phyloP scores from a whole-genome alignment of 2,113 vertebrate genomes.

The Centropus bengalensis region DNA sequence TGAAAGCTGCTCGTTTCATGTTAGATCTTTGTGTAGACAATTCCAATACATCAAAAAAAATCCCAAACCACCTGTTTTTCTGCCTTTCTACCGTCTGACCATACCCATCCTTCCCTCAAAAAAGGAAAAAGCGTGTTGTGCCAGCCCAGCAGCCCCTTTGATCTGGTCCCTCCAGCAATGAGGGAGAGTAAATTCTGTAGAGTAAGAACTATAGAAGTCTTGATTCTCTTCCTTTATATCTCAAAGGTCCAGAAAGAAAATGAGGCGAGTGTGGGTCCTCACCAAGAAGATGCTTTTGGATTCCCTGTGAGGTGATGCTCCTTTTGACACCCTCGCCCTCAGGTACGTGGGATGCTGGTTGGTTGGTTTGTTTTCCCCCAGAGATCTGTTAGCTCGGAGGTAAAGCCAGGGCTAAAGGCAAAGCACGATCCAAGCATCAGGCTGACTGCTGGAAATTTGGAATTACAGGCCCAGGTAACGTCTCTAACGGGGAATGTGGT shows the following conservation, averaged over 20 bases:
- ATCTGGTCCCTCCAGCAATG: neutral
- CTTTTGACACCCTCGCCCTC: neutral
- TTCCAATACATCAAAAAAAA: neutral
- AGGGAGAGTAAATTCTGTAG: neutral
- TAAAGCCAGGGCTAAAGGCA: neutral
- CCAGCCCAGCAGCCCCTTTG: neutral
- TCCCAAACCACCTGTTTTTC: neutral
- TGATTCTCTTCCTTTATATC: neutral
- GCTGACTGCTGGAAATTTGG: neutral
- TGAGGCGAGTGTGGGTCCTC: neutral
- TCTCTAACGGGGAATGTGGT: neutral
- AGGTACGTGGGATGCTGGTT: neutral
- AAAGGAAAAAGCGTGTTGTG: neutral
- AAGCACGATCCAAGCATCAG: neutral
- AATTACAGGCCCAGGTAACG: neutral
- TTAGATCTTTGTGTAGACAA: neutral
- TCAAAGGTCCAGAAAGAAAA: neutral
- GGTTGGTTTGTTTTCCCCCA: neutral
- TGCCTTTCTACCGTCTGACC: neutral
- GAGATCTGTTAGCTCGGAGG: neutral
- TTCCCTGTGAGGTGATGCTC: neutral
- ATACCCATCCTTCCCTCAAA: neutral
- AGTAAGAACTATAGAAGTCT: neutral
- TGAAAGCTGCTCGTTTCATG: neutral
- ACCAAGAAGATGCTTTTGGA: neutral